phyloP scores from a whole-genome alignment of 2,113 vertebrate species.

The Ellobius talpinus region DNA sequence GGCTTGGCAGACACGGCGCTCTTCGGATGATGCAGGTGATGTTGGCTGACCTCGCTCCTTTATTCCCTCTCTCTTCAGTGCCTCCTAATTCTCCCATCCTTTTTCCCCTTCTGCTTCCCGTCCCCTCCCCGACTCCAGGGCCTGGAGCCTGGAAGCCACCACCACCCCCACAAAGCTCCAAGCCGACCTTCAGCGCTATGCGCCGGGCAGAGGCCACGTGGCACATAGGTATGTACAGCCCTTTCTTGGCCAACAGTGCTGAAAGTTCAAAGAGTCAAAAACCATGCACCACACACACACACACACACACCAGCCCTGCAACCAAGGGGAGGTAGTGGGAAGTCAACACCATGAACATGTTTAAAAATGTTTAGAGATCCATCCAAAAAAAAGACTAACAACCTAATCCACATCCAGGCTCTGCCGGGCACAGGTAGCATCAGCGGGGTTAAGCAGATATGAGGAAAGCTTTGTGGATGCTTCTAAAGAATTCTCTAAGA shows the following conservation, averaged over 20 bases:
- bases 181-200: conserved; percentile 82
- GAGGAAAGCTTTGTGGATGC: not conserved
- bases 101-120: not conserved
- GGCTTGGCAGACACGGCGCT: conserved; percentile 81
- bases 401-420: not conserved
- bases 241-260: not conserved
- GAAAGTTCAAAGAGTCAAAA: not conserved
- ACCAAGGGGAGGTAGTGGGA: not conserved
- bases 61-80: not conserved
- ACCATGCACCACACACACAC: not conserved
- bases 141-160: conserved; percentile 83
- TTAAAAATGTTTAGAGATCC: not conserved
- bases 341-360: not conserved
- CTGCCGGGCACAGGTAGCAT: not conserved
- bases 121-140: conserved; percentile 56
- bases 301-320: too few relatives aligned
- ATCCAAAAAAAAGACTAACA: not conserved
- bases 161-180: conserved; percentile 80
- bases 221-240: conserved; percentile 82
- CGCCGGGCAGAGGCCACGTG: conserved; percentile 83
- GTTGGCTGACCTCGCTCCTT: not conserved
- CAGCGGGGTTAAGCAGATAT: not conserved
- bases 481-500: not conserved
- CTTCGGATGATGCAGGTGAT: conserved; percentile 84
- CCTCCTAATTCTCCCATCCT: conserved; percentile 26